Evolutionary conservation across 1,140 invertebrate genomes (phyloP), one percentile per base, ranked within the genome.

Genomic region (Acromyrmex echinatior): DNA sequence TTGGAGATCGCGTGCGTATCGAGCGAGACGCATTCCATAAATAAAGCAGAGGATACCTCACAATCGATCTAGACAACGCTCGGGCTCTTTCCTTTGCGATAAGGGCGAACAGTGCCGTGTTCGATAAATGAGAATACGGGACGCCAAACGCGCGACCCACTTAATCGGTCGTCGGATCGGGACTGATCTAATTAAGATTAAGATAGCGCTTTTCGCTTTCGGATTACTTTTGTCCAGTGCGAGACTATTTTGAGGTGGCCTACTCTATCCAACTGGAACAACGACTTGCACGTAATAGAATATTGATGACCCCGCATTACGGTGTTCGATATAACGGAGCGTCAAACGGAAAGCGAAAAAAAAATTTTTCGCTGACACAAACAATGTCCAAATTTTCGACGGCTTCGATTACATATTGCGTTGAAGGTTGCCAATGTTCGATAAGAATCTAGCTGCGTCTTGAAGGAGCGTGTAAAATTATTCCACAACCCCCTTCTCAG

Each of bases 181-280:
- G 39, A 74, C 56, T 70, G 80, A 84, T 84, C 80, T 84, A 63
- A 77, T 62, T 60, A 87, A 81, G 66, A 66, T 63, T 31, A 35
- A 65, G 62, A 10, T 45, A 49, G 35, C 66, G 60, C 81, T 89
- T 86, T 89, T 71, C 58, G 35, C 45, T 78, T 89, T 85, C 81
- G 87, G 85, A 84, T 84, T 80, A 79, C 74, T 86, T 79, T 88
- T 89, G 84, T 74, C 51, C 87, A 18, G 25, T 10, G 45, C 39
- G 65, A 21, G 74, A 88, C 81, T 88, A 89, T 88, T 89, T 89
- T 86, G 58, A 86, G 81, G 16, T 63, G 87, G 87, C 81, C 88
- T 88, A 89, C 86, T 81, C 78, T 86, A 51, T 39, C 0, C 81
- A 89, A 89, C 60, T 88, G 81, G 88, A 89, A 88, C 88, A 79